Evolutionary conservation across 2,113 vertebrate genomes (phyloP).

Genomic region (Tauraco erythrolophus): DNA sequence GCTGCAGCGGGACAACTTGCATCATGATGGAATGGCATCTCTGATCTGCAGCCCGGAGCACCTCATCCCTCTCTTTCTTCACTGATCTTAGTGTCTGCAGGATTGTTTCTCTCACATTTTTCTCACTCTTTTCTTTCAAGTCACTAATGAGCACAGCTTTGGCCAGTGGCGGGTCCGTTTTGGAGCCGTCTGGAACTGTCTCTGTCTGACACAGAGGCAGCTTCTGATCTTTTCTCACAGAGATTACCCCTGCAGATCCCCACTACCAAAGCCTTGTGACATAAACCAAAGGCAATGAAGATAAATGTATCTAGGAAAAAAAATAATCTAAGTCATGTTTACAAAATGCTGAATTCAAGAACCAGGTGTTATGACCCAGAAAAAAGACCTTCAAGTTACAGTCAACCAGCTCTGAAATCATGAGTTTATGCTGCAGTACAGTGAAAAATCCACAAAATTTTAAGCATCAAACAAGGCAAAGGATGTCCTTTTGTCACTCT

Average conservation of each 20-base stretch:
- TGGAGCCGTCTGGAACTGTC: neutral
- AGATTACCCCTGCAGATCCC: neutral
- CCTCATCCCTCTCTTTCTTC: neutral
- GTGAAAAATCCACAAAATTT: neutral
- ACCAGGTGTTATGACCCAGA: neutral
- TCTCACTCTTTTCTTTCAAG: too few species aligned
- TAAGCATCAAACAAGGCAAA: neutral
- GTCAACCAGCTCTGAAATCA: neutral
- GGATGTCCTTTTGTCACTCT: neutral
- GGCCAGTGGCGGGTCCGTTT: neutral
- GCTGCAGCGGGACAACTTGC: neutral
- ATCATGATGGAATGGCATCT: neutral
- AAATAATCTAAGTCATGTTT: neutral
- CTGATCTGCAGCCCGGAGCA: fast-evolving
- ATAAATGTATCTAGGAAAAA: neutral
- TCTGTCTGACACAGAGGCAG: neutral
- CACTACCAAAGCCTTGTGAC: neutral
- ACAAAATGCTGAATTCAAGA: neutral
- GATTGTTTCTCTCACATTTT: neutral
- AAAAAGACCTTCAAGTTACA: neutral
- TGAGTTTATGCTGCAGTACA: neutral
- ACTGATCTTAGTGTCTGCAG: neutral
- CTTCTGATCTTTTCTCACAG: neutral
- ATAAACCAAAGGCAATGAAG: neutral
- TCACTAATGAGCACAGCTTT: neutral